Conservation (phyloP, 2,888 invertebrate genomes). For the Sympetrum striolatum region DNA sequence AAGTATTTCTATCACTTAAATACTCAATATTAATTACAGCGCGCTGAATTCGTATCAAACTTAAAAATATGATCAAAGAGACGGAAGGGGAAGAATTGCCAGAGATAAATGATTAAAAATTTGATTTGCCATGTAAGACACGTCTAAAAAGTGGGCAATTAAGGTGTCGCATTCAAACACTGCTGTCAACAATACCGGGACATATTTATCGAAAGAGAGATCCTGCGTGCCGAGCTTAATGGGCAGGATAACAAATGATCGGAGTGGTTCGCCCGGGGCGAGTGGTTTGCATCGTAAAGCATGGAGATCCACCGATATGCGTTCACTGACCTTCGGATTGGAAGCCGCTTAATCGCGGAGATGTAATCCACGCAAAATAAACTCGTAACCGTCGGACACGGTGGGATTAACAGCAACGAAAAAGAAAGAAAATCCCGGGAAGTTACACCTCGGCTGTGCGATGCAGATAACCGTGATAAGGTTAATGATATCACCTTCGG, state of each 20-base stretch:
- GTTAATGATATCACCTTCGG: neutral
- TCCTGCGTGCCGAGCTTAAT: neutral
- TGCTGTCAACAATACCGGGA: neutral
- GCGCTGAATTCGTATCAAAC: too few species aligned
- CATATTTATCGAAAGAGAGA: neutral
- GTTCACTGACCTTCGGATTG: constrained; percentile 16
- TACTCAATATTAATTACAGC: too few species aligned
- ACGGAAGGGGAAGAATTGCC: too few species aligned
- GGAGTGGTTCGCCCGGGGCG: neutral
- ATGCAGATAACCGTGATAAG: neutral
- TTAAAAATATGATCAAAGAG: too few species aligned
- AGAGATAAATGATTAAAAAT: too few species aligned
- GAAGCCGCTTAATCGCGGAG: neutral
- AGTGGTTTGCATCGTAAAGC: constrained; percentile 7
- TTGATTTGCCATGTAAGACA: neutral
- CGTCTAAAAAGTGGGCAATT: neutral
- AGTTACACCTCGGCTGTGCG: neutral
- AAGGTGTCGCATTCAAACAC: neutral
- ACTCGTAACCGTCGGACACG: neutral
- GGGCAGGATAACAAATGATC: neutral
- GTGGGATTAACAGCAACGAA: neutral
- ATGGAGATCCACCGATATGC: neutral
- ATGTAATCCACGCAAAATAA: neutral
- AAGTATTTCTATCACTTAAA: too few species aligned
- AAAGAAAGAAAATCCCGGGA: neutral